phyloP scores from a whole-genome alignment of 2,797 vertebrate species.

The Micropoecilia bifurca region DNA sequence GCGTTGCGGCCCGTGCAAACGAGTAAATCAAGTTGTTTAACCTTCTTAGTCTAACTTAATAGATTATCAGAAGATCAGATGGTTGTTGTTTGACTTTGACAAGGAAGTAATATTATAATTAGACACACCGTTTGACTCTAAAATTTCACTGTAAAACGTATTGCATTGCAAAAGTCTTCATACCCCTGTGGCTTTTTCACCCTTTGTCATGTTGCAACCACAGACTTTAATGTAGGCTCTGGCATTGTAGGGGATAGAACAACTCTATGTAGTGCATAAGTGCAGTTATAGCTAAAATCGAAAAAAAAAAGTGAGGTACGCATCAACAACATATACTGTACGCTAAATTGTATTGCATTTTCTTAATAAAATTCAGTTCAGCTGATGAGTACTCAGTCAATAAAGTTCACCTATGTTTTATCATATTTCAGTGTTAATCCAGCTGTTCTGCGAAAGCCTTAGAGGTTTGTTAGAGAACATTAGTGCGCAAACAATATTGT shows the following conservation, averaged over 20 bases:
- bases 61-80: constrained; percentile 2
- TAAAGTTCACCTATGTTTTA: neutral
- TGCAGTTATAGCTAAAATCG: neutral
- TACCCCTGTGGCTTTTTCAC: neutral
- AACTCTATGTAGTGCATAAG: neutral
- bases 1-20: neutral
- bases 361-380: neutral
- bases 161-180: neutral
- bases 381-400: neutral
- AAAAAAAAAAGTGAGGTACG: neutral
- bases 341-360: too few relatives aligned
- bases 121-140: neutral
- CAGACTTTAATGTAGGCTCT: neutral
- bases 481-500: neutral
- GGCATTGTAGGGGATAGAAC: neutral
- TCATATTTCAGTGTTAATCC: neutral
- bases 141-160: neutral
- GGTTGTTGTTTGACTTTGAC: constrained; percentile 6
- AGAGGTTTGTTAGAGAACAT: neutral
- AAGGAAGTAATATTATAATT: neutral
- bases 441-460: neutral
- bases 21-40: neutral
- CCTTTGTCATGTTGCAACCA: neutral
- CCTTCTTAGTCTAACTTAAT: neutral
- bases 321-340: neutral